Evolutionary conservation across 1,140 invertebrate genomes (phyloP), one percentile per base, ranked within the genome.

Genomic region (Pseudomyrmex pallidus): DNA sequence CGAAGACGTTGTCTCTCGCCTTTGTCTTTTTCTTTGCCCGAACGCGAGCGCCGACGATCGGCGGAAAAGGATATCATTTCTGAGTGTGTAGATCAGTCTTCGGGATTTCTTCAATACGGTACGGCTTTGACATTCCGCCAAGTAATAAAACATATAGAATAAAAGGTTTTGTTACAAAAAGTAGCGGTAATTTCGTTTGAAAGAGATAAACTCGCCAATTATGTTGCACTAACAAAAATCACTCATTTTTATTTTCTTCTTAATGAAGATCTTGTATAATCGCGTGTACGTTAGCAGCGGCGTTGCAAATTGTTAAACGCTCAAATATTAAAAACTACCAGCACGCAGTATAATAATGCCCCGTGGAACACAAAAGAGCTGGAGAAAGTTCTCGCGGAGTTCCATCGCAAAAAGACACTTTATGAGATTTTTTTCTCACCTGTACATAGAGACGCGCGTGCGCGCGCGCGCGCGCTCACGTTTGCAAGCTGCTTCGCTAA

Each of bases 391-490:
- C 72, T 80, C 76, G 44, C 56, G n/a, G 12, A n/a, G 20, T 35
- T 50, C 66, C 9, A 80, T 80, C 66, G 76, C 56, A 80, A 80
- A 72, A 72, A 72, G 56, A 54, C 76, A 80, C 76, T 80, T 80
- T 80, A 80, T 80, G 66, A 80, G 72, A 80, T 80, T 72, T 80
- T 78, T 80, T 80, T 66, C 54, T 35, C 5, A 35, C 35, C 5
- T 35, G 35, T 35, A 35, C 35, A 35, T 35, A 35, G 35, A 35
- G n/a, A n/a, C n/a, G n/a, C n/a, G n/a, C 25, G 25, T 2, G 25
- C 3, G 25, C 25, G 25, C 25, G 25, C 25, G 25, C 35, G 35
- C 35, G 35, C 35, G 35, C 5, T 3, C 76, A 72, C 78, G 48
- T 82, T 74, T 25, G 48, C 66, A 25, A 52, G 70, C 59, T 63